A percentile compares a stretch with the other conserved stretches of the same genome.
Conservation (phyloP, 2,888 invertebrate genomes). For the Machimus atricapillus region DNA sequence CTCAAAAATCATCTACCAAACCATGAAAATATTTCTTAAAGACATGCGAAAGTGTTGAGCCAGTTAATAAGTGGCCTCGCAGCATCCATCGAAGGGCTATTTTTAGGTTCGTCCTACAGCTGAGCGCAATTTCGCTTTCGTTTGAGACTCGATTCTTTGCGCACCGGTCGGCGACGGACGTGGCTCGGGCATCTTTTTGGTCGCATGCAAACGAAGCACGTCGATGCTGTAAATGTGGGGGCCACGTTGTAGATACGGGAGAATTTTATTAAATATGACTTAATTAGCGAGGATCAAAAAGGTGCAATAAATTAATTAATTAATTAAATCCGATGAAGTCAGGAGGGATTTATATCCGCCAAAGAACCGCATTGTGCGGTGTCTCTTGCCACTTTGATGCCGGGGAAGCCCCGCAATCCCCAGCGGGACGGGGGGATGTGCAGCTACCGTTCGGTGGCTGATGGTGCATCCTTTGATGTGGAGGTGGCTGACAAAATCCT, state of each 20-base stretch:
- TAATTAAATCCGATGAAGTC: slow-evolving; percentile 25
- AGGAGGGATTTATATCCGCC: slow-evolving; percentile 1
- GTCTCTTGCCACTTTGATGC: background rate
- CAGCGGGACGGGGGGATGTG: background rate
- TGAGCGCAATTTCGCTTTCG: background rate
- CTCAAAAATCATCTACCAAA: background rate
- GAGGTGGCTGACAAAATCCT: slow-evolving; percentile 22
- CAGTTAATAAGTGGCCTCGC: background rate
- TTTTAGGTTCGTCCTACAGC: background rate
- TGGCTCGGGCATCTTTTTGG: background rate
- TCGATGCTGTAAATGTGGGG: background rate
- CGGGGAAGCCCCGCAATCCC: background rate
- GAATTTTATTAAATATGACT: slow-evolving; percentile 32
- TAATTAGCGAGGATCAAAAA: slow-evolving; percentile 34
- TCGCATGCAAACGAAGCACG: background rate
- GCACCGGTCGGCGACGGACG: background rate
- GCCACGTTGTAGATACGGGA: background rate
- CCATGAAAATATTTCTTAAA: background rate
- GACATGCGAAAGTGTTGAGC: background rate
- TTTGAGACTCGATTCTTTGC: background rate
- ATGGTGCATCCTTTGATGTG: slow-evolving; percentile 19
- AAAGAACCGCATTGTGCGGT: background rate
- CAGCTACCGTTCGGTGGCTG: background rate
- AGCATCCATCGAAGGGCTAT: background rate
- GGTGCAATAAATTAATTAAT: slow-evolving; percentile 40